Evolutionary conservation across 2,113 vertebrate species (phyloP).

Genomic region (Aix galericulata): DNA sequence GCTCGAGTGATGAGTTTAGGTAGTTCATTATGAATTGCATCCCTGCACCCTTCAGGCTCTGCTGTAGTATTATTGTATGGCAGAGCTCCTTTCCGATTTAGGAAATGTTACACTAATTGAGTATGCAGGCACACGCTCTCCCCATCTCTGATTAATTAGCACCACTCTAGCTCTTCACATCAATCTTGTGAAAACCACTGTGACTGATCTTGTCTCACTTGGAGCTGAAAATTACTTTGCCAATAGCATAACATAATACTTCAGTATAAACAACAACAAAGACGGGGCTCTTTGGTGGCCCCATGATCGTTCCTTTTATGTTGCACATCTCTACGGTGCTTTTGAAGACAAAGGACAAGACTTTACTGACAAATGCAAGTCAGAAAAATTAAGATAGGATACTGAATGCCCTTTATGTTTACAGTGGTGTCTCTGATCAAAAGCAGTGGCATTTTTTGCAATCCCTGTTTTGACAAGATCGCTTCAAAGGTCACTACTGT

Average conservation of each 20-base stretch:
- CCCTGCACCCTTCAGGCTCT: slow-evolving; percentile 10
- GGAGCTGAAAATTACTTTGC: slow-evolving; percentile 80
- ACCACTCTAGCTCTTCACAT: slow-evolving; percentile 76
- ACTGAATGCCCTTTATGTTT: background rate
- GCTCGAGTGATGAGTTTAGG: background rate
- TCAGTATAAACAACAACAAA: slow-evolving; percentile 73
- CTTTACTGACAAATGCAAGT: background rate
- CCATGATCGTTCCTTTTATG: slow-evolving; percentile 54
- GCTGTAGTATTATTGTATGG: background rate
- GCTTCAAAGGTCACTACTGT: background rate
- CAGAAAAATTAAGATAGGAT: slow-evolving; percentile 19
- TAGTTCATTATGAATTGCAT: background rate
- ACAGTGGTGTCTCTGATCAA: slow-evolving; percentile 24
- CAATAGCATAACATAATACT: slow-evolving; percentile 74
- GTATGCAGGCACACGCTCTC: slow-evolving; percentile 73
- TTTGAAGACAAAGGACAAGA: slow-evolving; percentile 65
- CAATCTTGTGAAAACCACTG: slow-evolving; percentile 76
- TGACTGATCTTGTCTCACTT: slow-evolving; percentile 75
- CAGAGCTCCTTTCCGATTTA: slow-evolving; percentile 63
- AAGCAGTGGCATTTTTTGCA: background rate
- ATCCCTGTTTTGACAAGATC: background rate
- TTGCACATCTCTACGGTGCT: slow-evolving; percentile 49
- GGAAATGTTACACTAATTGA: slow-evolving; percentile 76
- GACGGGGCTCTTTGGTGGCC: slow-evolving; percentile 18
- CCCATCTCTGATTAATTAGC: slow-evolving; percentile 88